Base-by-base conservation (phyloP, 2,888 invertebrate species). In the Synergus umbraculus region DNA sequence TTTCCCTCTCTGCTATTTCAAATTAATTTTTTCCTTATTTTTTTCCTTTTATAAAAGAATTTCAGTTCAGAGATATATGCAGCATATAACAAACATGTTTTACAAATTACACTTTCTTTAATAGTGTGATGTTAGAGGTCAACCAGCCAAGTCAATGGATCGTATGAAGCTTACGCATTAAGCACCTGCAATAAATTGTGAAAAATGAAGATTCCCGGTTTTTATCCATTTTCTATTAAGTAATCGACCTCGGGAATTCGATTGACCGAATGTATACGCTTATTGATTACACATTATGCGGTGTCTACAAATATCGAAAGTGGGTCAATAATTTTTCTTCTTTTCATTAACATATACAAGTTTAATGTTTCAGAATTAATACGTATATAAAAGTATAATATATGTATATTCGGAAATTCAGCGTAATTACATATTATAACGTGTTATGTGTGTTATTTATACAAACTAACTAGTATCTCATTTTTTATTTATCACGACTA, bases 201-300 rank as follows among this genome's bases (percentile, higher is more conserved):
- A 73, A 73, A 73, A 73, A 73, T 73, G 69, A 46, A 73, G 69
- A 73, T 49, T 73, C 69, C 46, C 37, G 5, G 22, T 46, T 73
- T 73, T 73, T 73, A 22, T 54, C 10, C 13, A 73, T 73, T 73
- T 73, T 73, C 69, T 37, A 73, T 73, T 54, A 73, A 73, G 69
- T 73, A 73, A 73, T 37, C 69, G 69, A n/a, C 69, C 69, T 73
- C 49, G 69, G 46, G 69, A 73, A 73, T 73, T 73, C 69, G 69
- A 73, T 73, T 73, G 69, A 73, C 54, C 49, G 69, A 49, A 49
- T 73, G 46, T 67, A 54, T 29, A 13, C 22, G 29, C n/a, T 46
- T 22, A 73, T 46, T 73, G 29, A 73, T 49, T 37, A 5, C 15
- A 49, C 54, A 54, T 54, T 69, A 73, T n/a, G 8, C 22, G 60